Evolutionary conservation across 2,113 vertebrate genomes (phyloP).

Genomic region (Philantomba maxwellii): DNA sequence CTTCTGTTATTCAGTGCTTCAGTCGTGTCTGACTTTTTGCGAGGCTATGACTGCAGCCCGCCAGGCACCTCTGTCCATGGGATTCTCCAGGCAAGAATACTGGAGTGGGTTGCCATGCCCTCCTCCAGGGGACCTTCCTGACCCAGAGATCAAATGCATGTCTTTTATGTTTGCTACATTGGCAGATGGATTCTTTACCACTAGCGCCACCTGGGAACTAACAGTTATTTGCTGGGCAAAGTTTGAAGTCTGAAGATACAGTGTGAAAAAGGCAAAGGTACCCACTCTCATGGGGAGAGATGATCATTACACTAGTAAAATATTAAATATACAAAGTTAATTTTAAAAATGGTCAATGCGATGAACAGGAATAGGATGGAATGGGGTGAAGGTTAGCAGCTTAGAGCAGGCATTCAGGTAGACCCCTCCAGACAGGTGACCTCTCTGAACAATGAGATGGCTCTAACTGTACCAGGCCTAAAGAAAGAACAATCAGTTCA

Average conservation of each 20-base stretch:
- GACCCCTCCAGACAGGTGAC: neutral
- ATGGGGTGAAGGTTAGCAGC: neutral
- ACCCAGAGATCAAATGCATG: neutral
- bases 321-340: neutral
- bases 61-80: neutral
- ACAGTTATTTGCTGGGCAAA: neutral
- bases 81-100: neutral
- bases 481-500: neutral
- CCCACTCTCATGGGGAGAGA: neutral
- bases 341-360: neutral
- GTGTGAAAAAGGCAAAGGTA: neutral
- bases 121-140: neutral
- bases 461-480: neutral
- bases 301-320: neutral
- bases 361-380: neutral
- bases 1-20: neutral
- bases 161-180: neutral
- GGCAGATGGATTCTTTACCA: neutral
- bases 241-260: neutral
- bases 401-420: neutral
- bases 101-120: neutral
- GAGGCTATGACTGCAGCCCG: accelerated
- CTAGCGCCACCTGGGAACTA: neutral
- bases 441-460: neutral
- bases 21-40: neutral